These are phyloP conservation scores for Agrochola litura DNA, from an alignment of 2,888 invertebrate species.

Conservation along the genomic window DNA sequence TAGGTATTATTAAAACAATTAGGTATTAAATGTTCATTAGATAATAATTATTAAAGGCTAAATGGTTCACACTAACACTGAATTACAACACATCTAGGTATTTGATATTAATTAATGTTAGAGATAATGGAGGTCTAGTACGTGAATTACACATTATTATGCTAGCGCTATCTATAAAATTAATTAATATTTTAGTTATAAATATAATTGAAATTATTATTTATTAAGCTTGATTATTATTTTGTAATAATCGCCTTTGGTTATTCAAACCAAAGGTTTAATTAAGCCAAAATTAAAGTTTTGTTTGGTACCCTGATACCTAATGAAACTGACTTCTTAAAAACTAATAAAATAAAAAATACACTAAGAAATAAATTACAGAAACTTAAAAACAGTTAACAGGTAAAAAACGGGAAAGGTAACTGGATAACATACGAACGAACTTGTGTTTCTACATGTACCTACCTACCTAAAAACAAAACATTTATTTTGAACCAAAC, in stretches of 20 bases:
- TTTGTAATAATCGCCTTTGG: background rate
- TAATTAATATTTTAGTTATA: slow-evolving; percentile 23
- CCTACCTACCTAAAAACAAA: no score
- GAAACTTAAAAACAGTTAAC: background rate
- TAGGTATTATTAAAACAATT: slow-evolving; percentile 5
- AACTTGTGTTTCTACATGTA: background rate
- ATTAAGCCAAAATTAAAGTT: background rate
- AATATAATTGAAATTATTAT: background rate
- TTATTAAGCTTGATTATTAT: background rate
- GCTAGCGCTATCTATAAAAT: slow-evolving; percentile 15
- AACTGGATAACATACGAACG: background rate
- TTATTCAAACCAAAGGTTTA: background rate
- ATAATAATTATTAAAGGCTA: slow-evolving; percentile 43
- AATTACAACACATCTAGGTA: slow-evolving; percentile 32
- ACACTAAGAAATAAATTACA: background rate
- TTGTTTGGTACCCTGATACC: background rate
- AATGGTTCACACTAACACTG: slow-evolving; percentile 41
- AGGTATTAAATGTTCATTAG: slow-evolving; percentile 19
- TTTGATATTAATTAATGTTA: slow-evolving; percentile 56
- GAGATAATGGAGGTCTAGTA: slow-evolving; percentile 39
- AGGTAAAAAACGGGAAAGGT: no score
- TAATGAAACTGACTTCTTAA: background rate
- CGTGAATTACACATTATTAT: slow-evolving; percentile 26
- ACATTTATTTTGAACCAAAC: no score
- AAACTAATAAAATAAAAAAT: no score